phyloP scores from a whole-genome alignment of 2,888 invertebrate genomes.

The Ypsolopha scabrella region DNA sequence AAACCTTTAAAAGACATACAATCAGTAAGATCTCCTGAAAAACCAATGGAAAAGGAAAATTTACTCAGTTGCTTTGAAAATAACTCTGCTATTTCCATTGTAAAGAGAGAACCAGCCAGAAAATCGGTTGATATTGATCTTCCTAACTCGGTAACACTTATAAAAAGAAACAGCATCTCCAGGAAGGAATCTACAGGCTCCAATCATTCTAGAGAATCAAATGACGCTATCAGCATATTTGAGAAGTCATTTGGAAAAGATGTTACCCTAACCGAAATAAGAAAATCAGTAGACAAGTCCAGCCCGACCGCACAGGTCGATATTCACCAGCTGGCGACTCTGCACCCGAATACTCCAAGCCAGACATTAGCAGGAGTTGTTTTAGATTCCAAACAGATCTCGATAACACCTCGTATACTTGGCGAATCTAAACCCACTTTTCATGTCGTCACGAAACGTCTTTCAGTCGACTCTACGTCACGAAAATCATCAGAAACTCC shows the following conservation, averaged over 20 bases:
- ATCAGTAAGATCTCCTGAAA: conserved; percentile 53
- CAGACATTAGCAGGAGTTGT: conserved; percentile 32
- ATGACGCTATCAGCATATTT: conserved; percentile 60
- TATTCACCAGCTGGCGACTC: conserved; percentile 48
- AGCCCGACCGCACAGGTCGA: conserved; percentile 34
- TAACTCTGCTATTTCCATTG: conserved; percentile 64
- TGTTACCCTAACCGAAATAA: conserved; percentile 60
- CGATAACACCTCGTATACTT: conserved; percentile 44
- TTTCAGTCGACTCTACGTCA: conserved; percentile 40
- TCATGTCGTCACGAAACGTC: conserved; percentile 37
- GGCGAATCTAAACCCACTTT: conserved; percentile 27
- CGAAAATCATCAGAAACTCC: conserved; percentile 45
- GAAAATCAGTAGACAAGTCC: conserved; percentile 56
- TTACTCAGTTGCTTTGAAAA: conserved; percentile 64
- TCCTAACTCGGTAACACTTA: conserved; percentile 59
- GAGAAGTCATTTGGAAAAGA: conserved; percentile 63
- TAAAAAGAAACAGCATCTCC: conserved; percentile 57
- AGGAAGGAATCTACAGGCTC: conserved; percentile 63
- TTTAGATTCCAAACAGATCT: conserved; percentile 53
- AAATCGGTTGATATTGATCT: conserved; percentile 60
- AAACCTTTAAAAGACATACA: conserved; percentile 60
- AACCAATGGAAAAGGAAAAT: conserved; percentile 55
- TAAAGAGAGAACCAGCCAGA: conserved; percentile 58
- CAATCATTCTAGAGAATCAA: conserved; percentile 52
- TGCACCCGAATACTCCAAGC: conserved; percentile 40